Evolutionary conservation across 1,140 invertebrate genomes (phyloP), one percentile per base, ranked within the genome.

Genomic region (Helicoverpa armigera): DNA sequence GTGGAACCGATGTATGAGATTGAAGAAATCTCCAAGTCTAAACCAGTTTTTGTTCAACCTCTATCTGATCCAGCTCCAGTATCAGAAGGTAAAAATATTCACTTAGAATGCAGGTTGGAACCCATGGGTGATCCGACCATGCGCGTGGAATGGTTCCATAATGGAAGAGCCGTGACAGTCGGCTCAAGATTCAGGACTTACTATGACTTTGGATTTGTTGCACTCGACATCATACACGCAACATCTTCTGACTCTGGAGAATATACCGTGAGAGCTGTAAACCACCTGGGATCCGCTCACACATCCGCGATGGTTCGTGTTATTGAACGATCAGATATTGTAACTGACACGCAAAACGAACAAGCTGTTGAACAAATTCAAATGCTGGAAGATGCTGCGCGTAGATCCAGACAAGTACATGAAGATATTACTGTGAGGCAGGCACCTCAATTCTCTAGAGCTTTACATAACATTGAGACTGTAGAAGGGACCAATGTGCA

Each of bases 111-210:
- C 86, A 96, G 98, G 61, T 94, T 99, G 76, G 98, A 99, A 92
- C 98, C 98, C 1, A 98, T 98, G 97, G 98, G 98, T 31, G 98
- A 99, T 95, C 98, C 98, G n/a, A 98, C 98, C 1, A 98, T 99
- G 98, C 96, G 97, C 88, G 98, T 99, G 3, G 98, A 99, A 95
- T 99, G 98, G 98, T 99, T 98, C 95, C 98, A 98, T 82, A 99
- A 99, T 95, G 98, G 98, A 43, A 96, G 96, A 86, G 97, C 98
- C 11, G 96, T 98, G 0, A 98, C 98, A 10, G 97, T 98, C 76
- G 98, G 98, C 65, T 99, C 98, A 5, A 96, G 98, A 87, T 99
- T 99, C 94, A 97, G 97, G 89, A 99, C 98, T n/a, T 99, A 99
- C 87, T 98, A 98, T 85, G 98, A 99, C 87, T 99, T 99, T 91